phyloP scores from a whole-genome alignment of 1,140 invertebrate species.

The Probaryconus sp. region DNA sequence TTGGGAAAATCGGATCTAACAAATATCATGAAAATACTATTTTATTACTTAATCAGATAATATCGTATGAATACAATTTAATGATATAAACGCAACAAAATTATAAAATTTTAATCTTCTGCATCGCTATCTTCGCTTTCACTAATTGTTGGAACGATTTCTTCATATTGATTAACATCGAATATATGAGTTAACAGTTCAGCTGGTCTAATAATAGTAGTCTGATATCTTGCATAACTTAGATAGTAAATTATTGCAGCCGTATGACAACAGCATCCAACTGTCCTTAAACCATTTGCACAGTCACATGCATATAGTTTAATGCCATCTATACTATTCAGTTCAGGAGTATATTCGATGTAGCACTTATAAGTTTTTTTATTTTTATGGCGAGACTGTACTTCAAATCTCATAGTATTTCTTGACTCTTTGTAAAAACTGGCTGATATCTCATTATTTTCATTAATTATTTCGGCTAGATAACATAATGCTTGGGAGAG shows the following conservation, averaged over 20 bases:
- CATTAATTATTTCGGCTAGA: slow-evolving; percentile 53
- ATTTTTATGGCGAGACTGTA: slow-evolving; percentile 47
- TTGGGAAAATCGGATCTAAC: no score
- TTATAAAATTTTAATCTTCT: no score
- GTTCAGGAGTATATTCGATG: slow-evolving; percentile 47
- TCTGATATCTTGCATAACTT: slow-evolving; percentile 35
- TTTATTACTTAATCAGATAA: no score
- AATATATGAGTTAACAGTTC: slow-evolving; percentile 36
- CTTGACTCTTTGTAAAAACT: slow-evolving; percentile 36
- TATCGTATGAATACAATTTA: no score
- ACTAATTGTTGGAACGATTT: slow-evolving; percentile 32
- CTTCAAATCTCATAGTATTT: slow-evolving; percentile 41
- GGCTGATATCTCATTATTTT: slow-evolving; percentile 29
- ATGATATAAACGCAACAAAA: no score
- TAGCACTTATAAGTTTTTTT: slow-evolving; percentile 51
- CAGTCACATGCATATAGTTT: slow-evolving; percentile 45
- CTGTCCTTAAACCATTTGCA: slow-evolving; percentile 45
- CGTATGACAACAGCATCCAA: slow-evolving; percentile 49
- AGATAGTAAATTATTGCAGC: slow-evolving; percentile 54
- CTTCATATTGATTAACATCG: slow-evolving; percentile 18
- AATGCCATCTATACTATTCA: slow-evolving; percentile 34
- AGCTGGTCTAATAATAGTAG: slow-evolving; percentile 39
- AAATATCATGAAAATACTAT: no score
- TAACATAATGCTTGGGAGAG: slow-evolving; percentile 45
- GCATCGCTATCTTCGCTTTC: slow-evolving; percentile 48